Evolutionary conservation across 2,888 invertebrate genomes (phyloP).

Genomic region (Elysia crispata): DNA sequence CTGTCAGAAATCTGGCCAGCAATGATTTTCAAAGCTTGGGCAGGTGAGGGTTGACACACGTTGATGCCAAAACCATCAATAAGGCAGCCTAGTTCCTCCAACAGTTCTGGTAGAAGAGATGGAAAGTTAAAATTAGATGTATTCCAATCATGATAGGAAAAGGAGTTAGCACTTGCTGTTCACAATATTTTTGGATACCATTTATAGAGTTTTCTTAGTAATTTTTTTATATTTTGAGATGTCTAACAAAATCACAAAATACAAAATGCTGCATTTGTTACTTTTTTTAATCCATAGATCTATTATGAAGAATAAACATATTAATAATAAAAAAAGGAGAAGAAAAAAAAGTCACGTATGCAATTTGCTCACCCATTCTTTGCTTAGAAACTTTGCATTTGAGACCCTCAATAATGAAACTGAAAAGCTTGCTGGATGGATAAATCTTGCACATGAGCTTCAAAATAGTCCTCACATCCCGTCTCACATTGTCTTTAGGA

Average conservation of each 20-base stretch:
- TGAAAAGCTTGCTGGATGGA: conserved; percentile 91
- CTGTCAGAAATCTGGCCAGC: conserved; percentile 96
- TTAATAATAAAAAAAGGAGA: too few species aligned
- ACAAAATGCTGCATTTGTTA: too few species aligned
- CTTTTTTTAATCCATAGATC: too few species aligned
- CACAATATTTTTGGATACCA: too few species aligned
- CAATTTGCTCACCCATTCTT: conserved; percentile 83
- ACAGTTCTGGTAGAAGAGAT: conserved; percentile 83
- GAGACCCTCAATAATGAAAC: conserved; percentile 94
- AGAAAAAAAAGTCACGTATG: too few species aligned
- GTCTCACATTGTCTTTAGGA: conserved; percentile 95
- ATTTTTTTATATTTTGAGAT: too few species aligned
- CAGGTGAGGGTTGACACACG: conserved; percentile 89
- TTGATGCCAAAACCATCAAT: conserved; percentile 90
- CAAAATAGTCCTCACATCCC: conserved; percentile 90
- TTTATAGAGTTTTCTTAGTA: too few species aligned
- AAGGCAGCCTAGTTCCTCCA: conserved; percentile 92
- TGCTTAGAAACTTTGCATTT: conserved; percentile 98
- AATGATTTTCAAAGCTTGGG: conserved; percentile 89
- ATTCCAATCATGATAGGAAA: too few species aligned
- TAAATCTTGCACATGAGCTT: conserved; percentile 91
- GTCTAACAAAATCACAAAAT: too few species aligned
- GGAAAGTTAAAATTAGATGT: too few species aligned
- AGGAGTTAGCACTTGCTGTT: too few species aligned
- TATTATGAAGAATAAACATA: too few species aligned